Base-by-base conservation (phyloP, 37 sponge, comb jelly and placozoan species). In the Eunapius fragilis region DNA sequence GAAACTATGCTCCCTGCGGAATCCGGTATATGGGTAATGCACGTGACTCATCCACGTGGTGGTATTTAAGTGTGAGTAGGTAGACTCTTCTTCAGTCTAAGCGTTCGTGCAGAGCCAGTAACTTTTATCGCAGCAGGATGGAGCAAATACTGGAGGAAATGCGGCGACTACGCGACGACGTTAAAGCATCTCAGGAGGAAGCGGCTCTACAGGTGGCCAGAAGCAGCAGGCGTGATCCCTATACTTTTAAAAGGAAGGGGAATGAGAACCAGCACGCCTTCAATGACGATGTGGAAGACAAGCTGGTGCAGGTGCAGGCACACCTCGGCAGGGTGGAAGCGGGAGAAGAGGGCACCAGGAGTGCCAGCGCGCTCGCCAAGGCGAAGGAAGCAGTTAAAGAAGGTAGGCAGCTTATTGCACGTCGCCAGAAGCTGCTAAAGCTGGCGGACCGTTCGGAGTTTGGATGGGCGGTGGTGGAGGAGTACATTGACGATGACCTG, bases 361-460 rank as follows among this genome's bases (percentile, higher is more conserved):
- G 58, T 11, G 58, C 58, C 17, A 25, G 13, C 35, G 41, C 77
- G 23, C 77, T 76, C n/a, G 33, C 35, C 37, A 37, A 76, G 37
- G 77, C 77, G 7, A 31, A 76, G 13, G 67, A 80, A 10, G 50
- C 14, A 5, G 26, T 80, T 25, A 33, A 80, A 9, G 27, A 80
- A 80, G 67, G 80, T 80, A 45, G n/a, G 25, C 49, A 48, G 68
- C 26, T 47, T 37, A 33, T 80, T 25, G 25, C 28, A 25, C n/a
- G 26, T 5, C 27, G 80, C 58, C 58, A 80, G 27, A 80, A 80
- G 47, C 28, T 48, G 49, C 31, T 80, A 7, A 80, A 58, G 80
- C n/a, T 80, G 10, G 80, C 80, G 25, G 80, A 80, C 31, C 25
- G 30, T 25, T 76, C 77, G 38, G 77, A 76, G 32, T 33, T 73